A percentile compares a stretch with the other conserved stretches of the same genome.
Conservation (phyloP, 2,113 vertebrate genomes). For the Tragulus kanchil region DNA sequence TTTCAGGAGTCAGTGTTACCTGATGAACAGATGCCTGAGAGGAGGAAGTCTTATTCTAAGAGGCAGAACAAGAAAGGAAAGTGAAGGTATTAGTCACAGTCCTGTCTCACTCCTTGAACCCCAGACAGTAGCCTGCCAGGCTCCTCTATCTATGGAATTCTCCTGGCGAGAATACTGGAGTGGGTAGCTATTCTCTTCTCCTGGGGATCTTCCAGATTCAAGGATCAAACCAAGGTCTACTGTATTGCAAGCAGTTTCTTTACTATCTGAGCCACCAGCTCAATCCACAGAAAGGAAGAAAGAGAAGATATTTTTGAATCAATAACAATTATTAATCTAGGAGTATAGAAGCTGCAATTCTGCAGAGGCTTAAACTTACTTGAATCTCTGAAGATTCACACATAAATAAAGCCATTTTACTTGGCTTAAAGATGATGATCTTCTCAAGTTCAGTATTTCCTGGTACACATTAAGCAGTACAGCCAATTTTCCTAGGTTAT, state of each 20-base stretch:
- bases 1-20: neutral
- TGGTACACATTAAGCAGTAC: neutral
- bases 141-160: neutral
- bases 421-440: neutral
- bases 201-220: neutral
- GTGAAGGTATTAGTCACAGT: neutral
- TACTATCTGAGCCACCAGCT: neutral
- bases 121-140: neutral
- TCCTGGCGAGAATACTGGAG: neutral
- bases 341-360: neutral
- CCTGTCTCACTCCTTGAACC: neutral
- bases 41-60: neutral
- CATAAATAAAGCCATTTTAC: neutral
- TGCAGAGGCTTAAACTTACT: neutral
- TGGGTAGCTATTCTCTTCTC: neutral
- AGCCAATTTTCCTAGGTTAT: neutral
- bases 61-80: neutral
- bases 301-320: neutral
- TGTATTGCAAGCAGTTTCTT: neutral
- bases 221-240: neutral
- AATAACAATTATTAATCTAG: neutral
- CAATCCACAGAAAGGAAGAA: neutral
- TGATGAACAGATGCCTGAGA: neutral
- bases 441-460: neutral
- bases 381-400: neutral